These are phyloP conservation scores for Noctilio leporinus DNA, from an alignment of 2,113 vertebrate genomes.

Conservation along the genomic window DNA sequence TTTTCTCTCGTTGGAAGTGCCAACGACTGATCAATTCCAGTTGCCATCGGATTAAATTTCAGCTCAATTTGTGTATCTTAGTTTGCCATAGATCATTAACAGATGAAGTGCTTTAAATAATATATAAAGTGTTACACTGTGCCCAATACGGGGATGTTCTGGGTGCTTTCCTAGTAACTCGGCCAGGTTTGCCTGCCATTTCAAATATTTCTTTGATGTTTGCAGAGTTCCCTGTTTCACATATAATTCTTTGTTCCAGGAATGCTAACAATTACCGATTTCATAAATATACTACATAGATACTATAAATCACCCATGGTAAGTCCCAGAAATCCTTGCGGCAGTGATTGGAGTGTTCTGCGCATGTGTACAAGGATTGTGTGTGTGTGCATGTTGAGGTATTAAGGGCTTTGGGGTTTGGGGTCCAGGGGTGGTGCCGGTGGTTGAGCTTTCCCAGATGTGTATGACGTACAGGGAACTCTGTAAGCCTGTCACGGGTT, in stretches of 20 bases:
- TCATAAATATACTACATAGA: slow-evolving; percentile 99
- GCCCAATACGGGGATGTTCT: background rate
- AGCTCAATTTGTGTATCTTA: background rate
- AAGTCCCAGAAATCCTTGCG: slow-evolving; percentile 59
- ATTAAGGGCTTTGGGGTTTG: background rate
- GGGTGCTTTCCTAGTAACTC: background rate
- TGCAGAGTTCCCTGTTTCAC: slow-evolving; percentile 2
- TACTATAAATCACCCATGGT: slow-evolving; percentile 99
- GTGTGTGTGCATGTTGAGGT: background rate
- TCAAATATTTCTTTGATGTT: background rate
- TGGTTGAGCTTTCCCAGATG: background rate
- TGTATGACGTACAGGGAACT: background rate
- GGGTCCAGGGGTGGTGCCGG: background rate
- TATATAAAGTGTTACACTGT: background rate
- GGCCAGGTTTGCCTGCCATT: background rate
- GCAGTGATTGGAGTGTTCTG: background rate
- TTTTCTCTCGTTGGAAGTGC: background rate
- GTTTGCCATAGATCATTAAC: background rate
- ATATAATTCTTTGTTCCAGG: slow-evolving; percentile 80
- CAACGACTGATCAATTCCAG: background rate
- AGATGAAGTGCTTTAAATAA: background rate
- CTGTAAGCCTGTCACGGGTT: background rate
- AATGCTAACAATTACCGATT: slow-evolving; percentile 99
- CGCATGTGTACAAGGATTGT: background rate
- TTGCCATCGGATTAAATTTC: background rate